These are phyloP conservation scores for Orycteropus afer DNA, from an alignment of 2,113 vertebrate species.

Conservation along the genomic window DNA sequence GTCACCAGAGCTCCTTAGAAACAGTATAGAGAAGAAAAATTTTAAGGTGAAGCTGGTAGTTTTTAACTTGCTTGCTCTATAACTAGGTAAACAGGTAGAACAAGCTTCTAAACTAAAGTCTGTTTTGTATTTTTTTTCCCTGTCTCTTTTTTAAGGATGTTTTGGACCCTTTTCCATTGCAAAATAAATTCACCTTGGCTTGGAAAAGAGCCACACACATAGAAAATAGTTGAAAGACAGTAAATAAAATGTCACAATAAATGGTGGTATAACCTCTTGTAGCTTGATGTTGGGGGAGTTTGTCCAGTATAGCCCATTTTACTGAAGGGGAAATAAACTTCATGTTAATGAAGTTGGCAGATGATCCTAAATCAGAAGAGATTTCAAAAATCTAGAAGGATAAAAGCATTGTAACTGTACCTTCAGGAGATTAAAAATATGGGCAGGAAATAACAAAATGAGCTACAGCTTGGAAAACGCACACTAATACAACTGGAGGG, in stretches of 20 bases:
- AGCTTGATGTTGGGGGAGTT: neutral
- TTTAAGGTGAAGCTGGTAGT: neutral
- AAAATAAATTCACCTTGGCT: slow-evolving; percentile 49
- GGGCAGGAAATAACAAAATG: slow-evolving; percentile 78
- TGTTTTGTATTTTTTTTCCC: too few relatives aligned
- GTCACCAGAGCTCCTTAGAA: neutral
- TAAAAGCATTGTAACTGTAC: slow-evolving; percentile 65
- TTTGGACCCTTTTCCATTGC: slow-evolving; percentile 12
- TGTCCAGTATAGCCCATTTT: slow-evolving; percentile 2
- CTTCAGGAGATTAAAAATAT: slow-evolving; percentile 70
- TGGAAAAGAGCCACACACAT: slow-evolving; percentile 66
- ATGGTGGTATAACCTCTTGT: slow-evolving; percentile 25
- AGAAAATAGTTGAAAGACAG: slow-evolving; percentile 46
- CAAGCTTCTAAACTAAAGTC: too few relatives aligned
- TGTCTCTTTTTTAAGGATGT: neutral
- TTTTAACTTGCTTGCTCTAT: neutral
- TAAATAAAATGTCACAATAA: slow-evolving; percentile 47
- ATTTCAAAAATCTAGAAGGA: slow-evolving; percentile 59
- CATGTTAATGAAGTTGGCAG: slow-evolving; percentile 69
- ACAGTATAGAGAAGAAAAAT: neutral
- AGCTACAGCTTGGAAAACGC: slow-evolving; percentile 56
- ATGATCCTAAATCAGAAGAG: slow-evolving; percentile 53
- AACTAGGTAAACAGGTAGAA: neutral
- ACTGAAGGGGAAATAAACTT: slow-evolving; percentile 52
- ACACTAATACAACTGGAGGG: slow-evolving; percentile 16